A percentile compares a stretch with the other conserved stretches of the same genome.
Evolutionary conservation across 2,113 vertebrate genomes (phyloP).

Genomic region (Tachysurus fulvidraco): DNA sequence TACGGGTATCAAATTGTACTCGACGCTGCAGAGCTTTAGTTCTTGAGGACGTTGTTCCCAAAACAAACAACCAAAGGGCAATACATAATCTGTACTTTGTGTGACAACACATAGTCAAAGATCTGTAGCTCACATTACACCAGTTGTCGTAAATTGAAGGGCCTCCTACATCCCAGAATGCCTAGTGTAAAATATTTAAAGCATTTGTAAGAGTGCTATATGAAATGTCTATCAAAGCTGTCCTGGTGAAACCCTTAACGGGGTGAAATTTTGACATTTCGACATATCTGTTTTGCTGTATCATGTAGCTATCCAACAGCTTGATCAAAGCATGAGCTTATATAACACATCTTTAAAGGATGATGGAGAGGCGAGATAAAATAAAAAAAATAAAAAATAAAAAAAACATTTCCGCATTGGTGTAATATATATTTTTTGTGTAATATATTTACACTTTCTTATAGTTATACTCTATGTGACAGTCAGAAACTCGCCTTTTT

Average conservation of each 20-base stretch:
- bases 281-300: neutral
- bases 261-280: neutral
- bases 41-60: slow-evolving; percentile 9
- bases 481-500: neutral
- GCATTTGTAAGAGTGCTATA: neutral
- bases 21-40: neutral
- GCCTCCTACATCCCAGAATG: neutral
- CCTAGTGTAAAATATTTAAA: neutral
- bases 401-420: neutral
- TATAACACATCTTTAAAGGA: neutral
- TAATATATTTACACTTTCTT: neutral
- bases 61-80: slow-evolving; percentile 7
- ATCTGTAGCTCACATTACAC: slow-evolving; percentile 11
- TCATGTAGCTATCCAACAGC: neutral
- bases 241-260: neutral
- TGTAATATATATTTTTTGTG: neutral
- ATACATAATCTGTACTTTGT: slow-evolving; percentile 30
- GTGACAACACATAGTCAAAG: neutral
- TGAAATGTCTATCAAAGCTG: neutral
- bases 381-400: neutral
- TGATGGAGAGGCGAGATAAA: neutral
- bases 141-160: neutral
- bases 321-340: neutral
- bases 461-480: neutral
- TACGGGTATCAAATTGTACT: slow-evolving; percentile 17